phyloP scores from a whole-genome alignment of 2,113 vertebrate genomes.

The Dipodomys merriami region DNA sequence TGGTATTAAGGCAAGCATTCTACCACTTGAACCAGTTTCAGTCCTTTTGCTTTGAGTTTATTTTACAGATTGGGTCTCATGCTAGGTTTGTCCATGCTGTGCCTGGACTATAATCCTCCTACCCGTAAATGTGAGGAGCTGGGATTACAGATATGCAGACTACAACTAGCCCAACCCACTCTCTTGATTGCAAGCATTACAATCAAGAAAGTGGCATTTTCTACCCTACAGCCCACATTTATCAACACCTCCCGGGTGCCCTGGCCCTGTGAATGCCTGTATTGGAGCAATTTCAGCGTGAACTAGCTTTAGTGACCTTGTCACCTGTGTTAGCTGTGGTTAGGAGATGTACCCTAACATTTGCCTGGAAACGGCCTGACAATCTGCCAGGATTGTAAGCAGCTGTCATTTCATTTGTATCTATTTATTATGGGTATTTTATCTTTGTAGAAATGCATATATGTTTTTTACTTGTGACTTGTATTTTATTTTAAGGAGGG shows the following conservation, averaged over 20 bases:
- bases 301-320: not conserved
- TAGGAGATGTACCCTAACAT: not conserved
- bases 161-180: not conserved
- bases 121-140: too few relatives aligned
- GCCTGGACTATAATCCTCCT: too few relatives aligned
- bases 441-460: conserved; percentile 26
- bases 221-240: not conserved
- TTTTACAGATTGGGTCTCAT: too few relatives aligned
- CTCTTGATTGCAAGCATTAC: conserved; percentile 5
- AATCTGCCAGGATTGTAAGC: not conserved
- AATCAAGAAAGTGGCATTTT: conserved; percentile 20
- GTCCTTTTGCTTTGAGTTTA: too few relatives aligned
- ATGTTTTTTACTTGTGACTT: conserved; percentile 30
- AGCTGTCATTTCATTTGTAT: conserved; percentile 41
- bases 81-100: too few relatives aligned
- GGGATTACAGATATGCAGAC: too few relatives aligned
- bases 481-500: conserved; percentile 67
- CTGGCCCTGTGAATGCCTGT: too few relatives aligned
- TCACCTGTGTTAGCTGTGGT: not conserved
- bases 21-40: too few relatives aligned
- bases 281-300: not conserved
- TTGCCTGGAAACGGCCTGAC: not conserved
- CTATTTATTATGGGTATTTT: not conserved
- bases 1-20: too few relatives aligned
- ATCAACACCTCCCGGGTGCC: not conserved